Evolutionary conservation across 2,113 vertebrate species (phyloP).

Genomic region (Microcebus murinus): DNA sequence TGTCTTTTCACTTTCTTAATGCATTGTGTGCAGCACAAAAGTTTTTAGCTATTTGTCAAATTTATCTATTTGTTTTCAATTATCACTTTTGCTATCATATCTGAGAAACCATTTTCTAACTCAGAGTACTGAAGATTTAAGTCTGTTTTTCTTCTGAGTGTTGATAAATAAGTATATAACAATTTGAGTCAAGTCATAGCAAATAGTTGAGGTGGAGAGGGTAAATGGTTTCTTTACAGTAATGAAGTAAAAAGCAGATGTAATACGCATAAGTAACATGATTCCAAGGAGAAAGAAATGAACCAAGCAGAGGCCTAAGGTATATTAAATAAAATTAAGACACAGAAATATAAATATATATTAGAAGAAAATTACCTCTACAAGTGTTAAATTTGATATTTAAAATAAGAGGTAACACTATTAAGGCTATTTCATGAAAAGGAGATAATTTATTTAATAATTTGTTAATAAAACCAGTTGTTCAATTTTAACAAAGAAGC

Average conservation of each 20-base stretch:
- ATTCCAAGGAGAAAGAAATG: neutral
- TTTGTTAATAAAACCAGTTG: neutral
- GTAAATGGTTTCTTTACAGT: neutral
- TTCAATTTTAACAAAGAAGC: slow-evolving; percentile 11
- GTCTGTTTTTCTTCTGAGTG: neutral
- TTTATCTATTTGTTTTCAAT: neutral
- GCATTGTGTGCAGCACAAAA: neutral
- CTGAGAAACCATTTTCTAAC: neutral
- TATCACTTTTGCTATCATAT: neutral
- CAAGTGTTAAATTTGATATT: neutral
- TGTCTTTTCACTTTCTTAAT: neutral
- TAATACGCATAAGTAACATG: neutral
- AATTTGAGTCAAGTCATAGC: neutral
- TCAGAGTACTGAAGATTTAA: neutral
- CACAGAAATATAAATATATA: neutral
- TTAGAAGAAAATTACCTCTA: neutral
- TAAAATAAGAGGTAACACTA: slow-evolving; percentile 1
- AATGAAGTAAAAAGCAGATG: neutral
- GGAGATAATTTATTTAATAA: neutral
- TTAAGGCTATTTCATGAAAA: neutral
- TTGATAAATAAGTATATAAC: neutral
- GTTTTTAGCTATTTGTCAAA: neutral
- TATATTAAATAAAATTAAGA: slow-evolving; percentile 16
- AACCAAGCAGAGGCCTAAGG: neutral
- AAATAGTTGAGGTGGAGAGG: neutral